Evolutionary conservation across 2,797 vertebrate species (phyloP), one percentile per base, ranked within the genome.

Genomic region (Prionace glauca): DNA sequence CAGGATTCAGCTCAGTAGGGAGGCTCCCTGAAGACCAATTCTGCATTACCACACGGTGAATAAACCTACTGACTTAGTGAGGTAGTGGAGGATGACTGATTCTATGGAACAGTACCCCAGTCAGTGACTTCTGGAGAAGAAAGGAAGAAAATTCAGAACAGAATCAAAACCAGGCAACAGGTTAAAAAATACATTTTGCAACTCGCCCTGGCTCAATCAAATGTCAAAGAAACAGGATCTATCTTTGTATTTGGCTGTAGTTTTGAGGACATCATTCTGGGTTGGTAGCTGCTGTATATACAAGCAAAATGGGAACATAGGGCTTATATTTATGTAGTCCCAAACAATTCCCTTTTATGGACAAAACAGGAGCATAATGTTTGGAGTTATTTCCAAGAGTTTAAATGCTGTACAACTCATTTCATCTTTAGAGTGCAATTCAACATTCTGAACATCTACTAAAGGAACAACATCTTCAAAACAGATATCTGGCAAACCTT

Each of bases 261-360:
- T 96, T 96, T 96, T 41, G 50, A 94, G 96, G 95, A 96, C 96
- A 96, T 45, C 94, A 81, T 87, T 96, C 96, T 96, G 96, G 96
- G 79, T 91, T 95, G 95, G 90, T 84, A 95, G 96, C 96, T 96
- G 95, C 96, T 95, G 92, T 96, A 96, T 96, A 96, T 96, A 96
- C 96, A 96, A 14, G 95, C 96, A 0, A 65, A 72, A 8, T 93
- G 86, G 11, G 45, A 56, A 60, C 50, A 60, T 32, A 50, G 26
- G 14, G 24, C 10, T 88, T 14, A 60, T 88, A 1, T 88, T 88
- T 88, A 60, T 60, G 14, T 88, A 88, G 56, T 88, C 86, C 24
- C 24, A 60, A 60, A 60, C 10, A 88, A 60, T 88, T 60, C 10
- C 50, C 56, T 26, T 88, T 88, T 56, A 60, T 88, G 86, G 86